Conservation (phyloP, 2,113 vertebrate genomes). For the Siniperca knerii region DNA sequence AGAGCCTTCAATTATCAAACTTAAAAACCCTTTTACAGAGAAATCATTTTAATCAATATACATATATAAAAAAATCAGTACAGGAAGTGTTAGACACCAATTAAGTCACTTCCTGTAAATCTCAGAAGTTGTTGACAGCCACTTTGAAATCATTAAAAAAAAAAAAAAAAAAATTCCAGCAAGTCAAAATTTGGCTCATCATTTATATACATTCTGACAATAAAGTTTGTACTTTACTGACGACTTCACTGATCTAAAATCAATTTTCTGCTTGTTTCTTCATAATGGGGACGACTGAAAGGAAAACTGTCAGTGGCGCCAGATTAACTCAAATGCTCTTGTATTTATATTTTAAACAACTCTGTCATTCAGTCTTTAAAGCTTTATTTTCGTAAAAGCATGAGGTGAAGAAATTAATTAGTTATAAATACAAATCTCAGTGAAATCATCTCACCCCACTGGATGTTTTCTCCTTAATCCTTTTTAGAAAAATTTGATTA, state of each 20-base stretch:
- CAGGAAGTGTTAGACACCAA: not conserved
- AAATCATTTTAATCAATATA: conserved; percentile 49
- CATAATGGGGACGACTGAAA: not conserved
- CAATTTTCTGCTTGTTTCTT: not conserved
- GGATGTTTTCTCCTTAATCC: not conserved
- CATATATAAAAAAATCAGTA: not conserved
- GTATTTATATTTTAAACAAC: not conserved
- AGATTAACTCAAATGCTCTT: not conserved
- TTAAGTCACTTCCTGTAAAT: conserved; percentile 4
- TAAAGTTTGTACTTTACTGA: not conserved
- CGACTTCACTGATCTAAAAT: conserved; percentile 5
- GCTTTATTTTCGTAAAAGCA: not conserved
- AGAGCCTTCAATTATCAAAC: not conserved
- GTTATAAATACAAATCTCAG: not conserved
- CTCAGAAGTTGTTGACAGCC: not conserved
- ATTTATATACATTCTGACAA: conserved; percentile 49
- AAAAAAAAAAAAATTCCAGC: too few relatives aligned
- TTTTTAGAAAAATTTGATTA: conserved; percentile 2
- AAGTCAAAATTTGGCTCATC: conserved; percentile 52
- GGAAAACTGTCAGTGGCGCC: not conserved
- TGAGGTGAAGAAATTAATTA: not conserved
- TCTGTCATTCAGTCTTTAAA: not conserved
- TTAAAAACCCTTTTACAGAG: conserved; percentile 11
- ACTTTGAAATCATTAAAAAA: conserved; percentile 41
- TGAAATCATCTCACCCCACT: not conserved